phyloP scores from a whole-genome alignment of 1,140 invertebrate species.

The Pogonomyrmex californicus region DNA sequence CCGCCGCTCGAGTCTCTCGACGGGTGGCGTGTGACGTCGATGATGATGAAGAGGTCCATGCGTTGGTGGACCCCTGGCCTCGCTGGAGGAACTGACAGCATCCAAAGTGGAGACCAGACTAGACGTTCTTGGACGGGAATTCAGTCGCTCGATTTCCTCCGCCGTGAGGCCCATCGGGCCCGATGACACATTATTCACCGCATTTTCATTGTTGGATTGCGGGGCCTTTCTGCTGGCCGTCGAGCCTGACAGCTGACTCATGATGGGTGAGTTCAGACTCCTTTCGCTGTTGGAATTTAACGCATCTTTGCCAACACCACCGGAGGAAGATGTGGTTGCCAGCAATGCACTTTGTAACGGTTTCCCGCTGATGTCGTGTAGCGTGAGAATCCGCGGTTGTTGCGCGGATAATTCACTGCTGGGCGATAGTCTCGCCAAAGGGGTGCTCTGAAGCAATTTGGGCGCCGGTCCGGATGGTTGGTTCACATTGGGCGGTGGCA shows the following conservation, averaged over 20 bases:
- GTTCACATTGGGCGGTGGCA: constrained; percentile 90
- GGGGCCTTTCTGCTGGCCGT: constrained; percentile 90
- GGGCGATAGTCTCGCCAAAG: constrained; percentile 95
- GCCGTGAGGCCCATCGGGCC: constrained; percentile 94
- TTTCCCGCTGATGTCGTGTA: constrained; percentile 97
- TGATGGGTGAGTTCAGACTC: constrained; percentile 95
- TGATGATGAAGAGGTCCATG: constrained; percentile 89
- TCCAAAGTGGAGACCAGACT: constrained; percentile 97
- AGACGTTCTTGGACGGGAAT: constrained; percentile 94
- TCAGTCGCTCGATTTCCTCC: constrained; percentile 96
- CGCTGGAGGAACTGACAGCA: constrained; percentile 96
- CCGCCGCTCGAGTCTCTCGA: constrained; percentile 89
- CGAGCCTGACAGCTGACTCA: constrained; percentile 95
- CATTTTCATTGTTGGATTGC: constrained; percentile 83
- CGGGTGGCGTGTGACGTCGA: constrained; percentile 89
- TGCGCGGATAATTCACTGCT: constrained; percentile 97
- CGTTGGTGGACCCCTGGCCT: constrained; percentile 90
- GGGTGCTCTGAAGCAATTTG: constrained; percentile 94
- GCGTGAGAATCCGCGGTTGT: constrained; percentile 95
- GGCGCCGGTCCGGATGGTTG: constrained; percentile 88
- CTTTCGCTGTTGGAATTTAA: constrained; percentile 95
- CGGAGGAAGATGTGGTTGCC: constrained; percentile 95
- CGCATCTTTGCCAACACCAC: constrained; percentile 93
- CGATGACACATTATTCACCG: constrained; percentile 88
- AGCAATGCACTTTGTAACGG: constrained; percentile 95